Conservation (phyloP, 2,888 invertebrate genomes). For the Acrobasis consociella region DNA sequence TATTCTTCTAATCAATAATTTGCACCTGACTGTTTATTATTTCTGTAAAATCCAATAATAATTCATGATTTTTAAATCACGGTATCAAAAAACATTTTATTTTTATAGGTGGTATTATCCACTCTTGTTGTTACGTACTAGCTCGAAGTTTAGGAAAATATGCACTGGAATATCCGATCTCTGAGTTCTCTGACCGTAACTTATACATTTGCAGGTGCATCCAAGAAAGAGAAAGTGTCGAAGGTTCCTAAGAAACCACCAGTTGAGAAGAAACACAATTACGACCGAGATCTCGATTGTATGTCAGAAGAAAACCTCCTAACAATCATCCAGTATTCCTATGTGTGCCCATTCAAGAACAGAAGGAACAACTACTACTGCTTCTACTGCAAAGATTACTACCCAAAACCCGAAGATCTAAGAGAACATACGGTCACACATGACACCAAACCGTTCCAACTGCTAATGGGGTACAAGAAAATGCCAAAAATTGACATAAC, state of each 20-base stretch:
- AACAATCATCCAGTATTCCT: slow-evolving; percentile 71
- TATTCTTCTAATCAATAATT: no score
- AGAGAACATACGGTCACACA: slow-evolving; percentile 69
- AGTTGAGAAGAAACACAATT: slow-evolving; percentile 63
- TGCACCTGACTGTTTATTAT: no score
- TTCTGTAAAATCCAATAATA: no score
- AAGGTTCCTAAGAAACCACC: slow-evolving; percentile 53
- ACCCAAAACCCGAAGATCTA: slow-evolving; percentile 70
- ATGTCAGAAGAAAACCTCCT: slow-evolving; percentile 74
- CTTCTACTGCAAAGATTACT: slow-evolving; percentile 75
- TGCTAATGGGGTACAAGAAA: slow-evolving; percentile 71
- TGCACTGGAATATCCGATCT: no score
- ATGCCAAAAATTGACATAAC: slow-evolving; percentile 76
- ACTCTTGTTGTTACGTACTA: no score
- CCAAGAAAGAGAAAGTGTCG: slow-evolving; percentile 41
- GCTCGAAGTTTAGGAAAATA: no score
- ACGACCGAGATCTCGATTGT: slow-evolving; percentile 69
- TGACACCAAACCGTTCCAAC: slow-evolving; percentile 71
- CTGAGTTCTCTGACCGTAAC: no score
- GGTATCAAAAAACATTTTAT: no score
- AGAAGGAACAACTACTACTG: slow-evolving; percentile 73
- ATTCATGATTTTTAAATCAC: no score
- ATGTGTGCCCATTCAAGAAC: slow-evolving; percentile 73
- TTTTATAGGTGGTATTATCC: no score
- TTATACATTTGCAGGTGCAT: slow-evolving; percentile 43